A percentile compares a stretch with the other conserved stretches of the same genome.
Conservation (phyloP, 2,113 vertebrate genomes). For the Upupa epops region DNA sequence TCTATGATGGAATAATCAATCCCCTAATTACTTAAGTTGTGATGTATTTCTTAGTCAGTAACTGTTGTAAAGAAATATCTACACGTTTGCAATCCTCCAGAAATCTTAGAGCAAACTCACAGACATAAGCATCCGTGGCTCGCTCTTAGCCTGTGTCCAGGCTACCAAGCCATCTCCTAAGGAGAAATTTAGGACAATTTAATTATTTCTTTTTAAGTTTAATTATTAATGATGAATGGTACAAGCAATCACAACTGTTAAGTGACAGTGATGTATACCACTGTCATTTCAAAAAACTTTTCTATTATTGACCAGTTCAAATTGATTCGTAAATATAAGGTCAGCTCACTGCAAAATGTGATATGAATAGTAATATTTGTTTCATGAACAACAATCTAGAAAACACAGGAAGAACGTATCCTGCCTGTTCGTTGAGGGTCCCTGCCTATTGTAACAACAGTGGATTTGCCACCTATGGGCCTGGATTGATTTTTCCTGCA, state of each 20-base stretch:
- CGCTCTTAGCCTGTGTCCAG: neutral
- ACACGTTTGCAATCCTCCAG: neutral
- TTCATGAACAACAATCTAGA: neutral
- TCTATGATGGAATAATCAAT: conserved; percentile 3
- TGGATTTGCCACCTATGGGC: neutral
- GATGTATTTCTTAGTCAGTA: neutral
- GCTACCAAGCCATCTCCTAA: neutral
- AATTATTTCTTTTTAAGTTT: conserved; percentile 34
- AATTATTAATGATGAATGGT: conserved; percentile 10
- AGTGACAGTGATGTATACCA: conserved; percentile 14
- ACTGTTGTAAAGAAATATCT: neutral
- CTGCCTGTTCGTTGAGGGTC: neutral
- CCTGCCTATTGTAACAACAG: neutral
- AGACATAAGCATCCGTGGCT: accelerated
- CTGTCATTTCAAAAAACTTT: conserved; percentile 18
- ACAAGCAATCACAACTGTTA: neutral
- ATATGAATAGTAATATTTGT: neutral
- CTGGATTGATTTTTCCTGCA: neutral
- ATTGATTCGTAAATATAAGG: conserved; percentile 23
- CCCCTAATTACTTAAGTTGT: conserved; percentile 20
- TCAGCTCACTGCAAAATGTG: neutral
- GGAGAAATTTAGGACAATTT: conserved; percentile 7
- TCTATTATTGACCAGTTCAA: conserved; percentile 5
- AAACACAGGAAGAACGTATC: neutral
- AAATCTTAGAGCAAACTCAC: neutral